These are phyloP conservation scores for Antennarius maculatus DNA, from an alignment of 2,797 vertebrate species.

Conservation along the genomic window DNA sequence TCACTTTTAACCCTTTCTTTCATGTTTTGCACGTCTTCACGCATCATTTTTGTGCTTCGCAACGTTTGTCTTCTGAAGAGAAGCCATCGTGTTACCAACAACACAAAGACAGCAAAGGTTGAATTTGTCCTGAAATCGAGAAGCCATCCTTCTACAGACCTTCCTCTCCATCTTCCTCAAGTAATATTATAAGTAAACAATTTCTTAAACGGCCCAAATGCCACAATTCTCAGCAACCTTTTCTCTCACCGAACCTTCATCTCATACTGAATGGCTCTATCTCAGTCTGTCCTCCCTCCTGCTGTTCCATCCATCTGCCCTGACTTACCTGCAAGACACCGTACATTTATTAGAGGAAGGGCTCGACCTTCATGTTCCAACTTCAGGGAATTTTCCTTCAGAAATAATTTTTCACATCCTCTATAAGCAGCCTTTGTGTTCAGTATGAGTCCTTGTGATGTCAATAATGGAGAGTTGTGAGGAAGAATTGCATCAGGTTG, in stretches of 20 bases:
- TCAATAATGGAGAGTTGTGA: constrained; percentile 31
- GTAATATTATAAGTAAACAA: neutral
- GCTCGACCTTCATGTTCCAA: constrained; percentile 17
- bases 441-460: constrained; percentile 54
- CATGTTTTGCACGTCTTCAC: constrained; percentile 43
- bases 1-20: constrained; percentile 31
- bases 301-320: neutral
- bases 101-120: constrained; percentile 12
- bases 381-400: constrained; percentile 47
- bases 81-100: constrained; percentile 8
- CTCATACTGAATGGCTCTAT: too few species aligned
- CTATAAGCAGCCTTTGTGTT: constrained; percentile 15
- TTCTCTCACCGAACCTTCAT: neutral
- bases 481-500: constrained; percentile 57
- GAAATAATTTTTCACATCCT: constrained; percentile 16
- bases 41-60: constrained; percentile 29
- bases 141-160: neutral
- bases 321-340: neutral
- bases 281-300: neutral
- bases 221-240: neutral
- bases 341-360: neutral
- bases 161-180: neutral
- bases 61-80: constrained; percentile 49
- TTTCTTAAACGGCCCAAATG: neutral
- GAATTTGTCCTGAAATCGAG: constrained; percentile 8